A percentile compares a stretch with the other conserved stretches of the same genome.
phyloP scores from a whole-genome alignment of 1,140 invertebrate species.

The Asbolus verrucosus region DNA sequence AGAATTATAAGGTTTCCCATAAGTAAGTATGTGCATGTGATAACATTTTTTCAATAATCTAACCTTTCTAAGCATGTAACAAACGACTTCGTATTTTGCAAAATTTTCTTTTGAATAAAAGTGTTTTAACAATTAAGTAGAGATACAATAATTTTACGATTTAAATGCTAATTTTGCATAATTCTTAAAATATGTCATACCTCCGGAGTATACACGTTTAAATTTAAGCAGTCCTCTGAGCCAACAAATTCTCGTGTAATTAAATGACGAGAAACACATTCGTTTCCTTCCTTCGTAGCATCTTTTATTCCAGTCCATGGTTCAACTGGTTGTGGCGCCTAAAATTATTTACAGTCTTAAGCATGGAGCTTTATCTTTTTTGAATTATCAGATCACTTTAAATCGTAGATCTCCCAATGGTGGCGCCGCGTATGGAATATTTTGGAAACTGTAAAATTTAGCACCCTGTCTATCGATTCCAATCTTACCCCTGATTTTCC shows the following conservation, averaged over 20 bases:
- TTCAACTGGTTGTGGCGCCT: constrained; percentile 50
- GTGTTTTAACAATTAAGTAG: no score
- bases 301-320: constrained; percentile 67
- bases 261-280: constrained; percentile 38
- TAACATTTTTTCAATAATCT: no score
- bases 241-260: constrained; percentile 15
- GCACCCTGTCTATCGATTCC: constrained; percentile 57
- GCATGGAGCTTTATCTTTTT: background rate
- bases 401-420: constrained; percentile 6
- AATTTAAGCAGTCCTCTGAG: constrained; percentile 78
- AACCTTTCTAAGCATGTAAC: no score
- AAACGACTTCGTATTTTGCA: no score
- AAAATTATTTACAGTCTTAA: background rate
- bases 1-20: no score
- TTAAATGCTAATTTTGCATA: no score
- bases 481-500: constrained; percentile 58
- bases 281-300: constrained; percentile 60
- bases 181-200: no score
- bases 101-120: no score
- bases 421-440: constrained; percentile 18
- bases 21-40: no score
- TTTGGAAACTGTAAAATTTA: constrained; percentile 67
- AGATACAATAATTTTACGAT: no score
- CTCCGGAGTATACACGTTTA: constrained; percentile 76
- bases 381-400: constrained; percentile 3